Conservation (phyloP, 2,888 invertebrate genomes). For the Leptodirus hochenwartii region DNA sequence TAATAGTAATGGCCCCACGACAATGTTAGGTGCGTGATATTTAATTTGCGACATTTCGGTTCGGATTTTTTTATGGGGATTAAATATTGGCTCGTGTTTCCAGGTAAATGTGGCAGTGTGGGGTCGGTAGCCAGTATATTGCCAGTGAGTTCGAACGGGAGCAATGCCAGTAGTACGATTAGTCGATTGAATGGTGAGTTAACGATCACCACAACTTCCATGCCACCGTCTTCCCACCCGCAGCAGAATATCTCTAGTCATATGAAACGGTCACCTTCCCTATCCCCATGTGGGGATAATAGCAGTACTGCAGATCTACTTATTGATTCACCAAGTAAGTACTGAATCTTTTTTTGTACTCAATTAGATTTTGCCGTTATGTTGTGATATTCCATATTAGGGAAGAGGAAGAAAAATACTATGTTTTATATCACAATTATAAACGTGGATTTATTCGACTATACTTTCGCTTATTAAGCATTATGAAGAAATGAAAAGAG, state of each 20-base stretch:
- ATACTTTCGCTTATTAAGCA: too few species aligned
- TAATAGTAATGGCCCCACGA: too few species aligned
- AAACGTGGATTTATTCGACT: too few species aligned
- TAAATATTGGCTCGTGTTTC: too few species aligned
- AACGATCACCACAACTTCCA: conserved; percentile 62
- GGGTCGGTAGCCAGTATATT: conserved; percentile 10
- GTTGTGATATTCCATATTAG: too few species aligned
- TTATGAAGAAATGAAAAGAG: not conserved
- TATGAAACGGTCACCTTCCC: conserved; percentile 43
- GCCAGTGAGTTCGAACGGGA: conserved; percentile 22
- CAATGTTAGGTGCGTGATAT: too few species aligned
- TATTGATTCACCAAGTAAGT: conserved; percentile 75
- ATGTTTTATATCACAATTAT: too few species aligned
- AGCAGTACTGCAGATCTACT: conserved; percentile 49
- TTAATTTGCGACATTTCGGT: too few species aligned
- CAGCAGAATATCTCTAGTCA: conserved; percentile 17
- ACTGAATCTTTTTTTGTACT: conserved; percentile 3
- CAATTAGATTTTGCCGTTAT: too few species aligned
- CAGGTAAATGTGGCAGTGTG: too few species aligned
- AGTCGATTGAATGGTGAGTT: conserved; percentile 68
- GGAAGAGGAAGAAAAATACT: too few species aligned
- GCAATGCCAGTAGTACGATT: conserved; percentile 42
- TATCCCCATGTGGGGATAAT: conserved; percentile 42
- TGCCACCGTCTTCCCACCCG: conserved; percentile 26
- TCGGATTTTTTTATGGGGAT: too few species aligned